Conservation (phyloP, 2,113 vertebrate genomes). For the Acrocephalus kingi region DNA sequence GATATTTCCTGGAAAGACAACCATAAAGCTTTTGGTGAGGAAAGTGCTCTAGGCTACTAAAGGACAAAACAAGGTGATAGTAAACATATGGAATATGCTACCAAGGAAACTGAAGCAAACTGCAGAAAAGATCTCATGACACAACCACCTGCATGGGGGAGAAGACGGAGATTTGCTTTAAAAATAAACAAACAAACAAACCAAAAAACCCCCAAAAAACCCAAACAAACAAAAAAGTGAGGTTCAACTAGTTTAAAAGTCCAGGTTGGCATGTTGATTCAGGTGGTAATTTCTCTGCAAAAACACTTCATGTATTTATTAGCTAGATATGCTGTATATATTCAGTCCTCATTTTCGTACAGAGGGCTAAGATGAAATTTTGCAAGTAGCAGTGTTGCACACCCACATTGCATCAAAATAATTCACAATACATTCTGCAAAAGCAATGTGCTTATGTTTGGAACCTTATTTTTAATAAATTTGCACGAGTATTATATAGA, state of each 20-base stretch:
- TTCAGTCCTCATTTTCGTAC: background rate
- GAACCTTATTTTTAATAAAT: background rate
- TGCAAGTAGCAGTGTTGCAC: background rate
- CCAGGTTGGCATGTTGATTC: background rate
- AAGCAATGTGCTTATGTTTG: background rate
- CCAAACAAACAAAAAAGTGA: background rate
- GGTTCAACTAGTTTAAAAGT: background rate
- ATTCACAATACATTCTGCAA: background rate
- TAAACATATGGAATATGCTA: conserved; percentile 65
- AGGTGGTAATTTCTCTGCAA: background rate
- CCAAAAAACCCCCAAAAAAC: no score
- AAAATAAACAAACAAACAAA: background rate
- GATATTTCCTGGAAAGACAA: conserved; percentile 40
- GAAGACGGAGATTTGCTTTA: background rate
- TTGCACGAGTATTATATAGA: background rate
- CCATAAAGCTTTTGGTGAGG: background rate
- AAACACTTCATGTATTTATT: background rate
- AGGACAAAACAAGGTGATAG: background rate
- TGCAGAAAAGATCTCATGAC: conserved; percentile 34
- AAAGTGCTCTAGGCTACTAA: background rate
- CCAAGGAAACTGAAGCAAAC: conserved; percentile 33
- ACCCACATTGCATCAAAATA: background rate
- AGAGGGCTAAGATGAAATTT: background rate
- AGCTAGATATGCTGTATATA: background rate
- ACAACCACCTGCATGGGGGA: background rate